Base-by-base conservation (phyloP, 2,113 vertebrate species). In the Pterocles gutturalis region DNA sequence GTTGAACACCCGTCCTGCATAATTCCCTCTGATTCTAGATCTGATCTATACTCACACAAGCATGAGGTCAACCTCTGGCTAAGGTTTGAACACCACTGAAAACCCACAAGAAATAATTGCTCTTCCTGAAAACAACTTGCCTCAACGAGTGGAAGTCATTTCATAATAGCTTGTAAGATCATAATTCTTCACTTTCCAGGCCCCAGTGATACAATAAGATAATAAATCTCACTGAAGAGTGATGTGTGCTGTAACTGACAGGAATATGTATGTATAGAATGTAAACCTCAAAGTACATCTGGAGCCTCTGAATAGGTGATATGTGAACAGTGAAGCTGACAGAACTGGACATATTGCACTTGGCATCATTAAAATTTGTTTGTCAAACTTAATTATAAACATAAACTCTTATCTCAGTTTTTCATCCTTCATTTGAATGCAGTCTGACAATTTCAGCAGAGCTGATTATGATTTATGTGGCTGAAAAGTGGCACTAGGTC, bases 51-150 rank as follows among this genome's bases (percentile, higher is more conserved):
- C 21, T 67, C 70, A 38, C 72, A 80, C 6, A 46, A 83, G 24
- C 26, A 58, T 12, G 31, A 90, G 64, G 13, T 24, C 76, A 92
- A 54, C 34, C 65, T 72, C 71, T 88, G 76, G 60, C 60, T 92
- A 73, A 78, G 46, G 13, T 84, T 55, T 90, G 64, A 71, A 87
- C 48, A 51, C n/a, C 76, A 57, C 38, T 67, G 84, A 67, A 93
- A 96, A 77, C 67, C 58, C 82, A 73, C 78, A 80, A 92, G 29
- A 90, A 90, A 81, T 75, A 90, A 84, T 78, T 87, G n/a, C 26
- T 75, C 53, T 92, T 91, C 70, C 57, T 87, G 69, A 5, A 88
- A 94, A 94, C 31, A 70, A 55, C 83, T 94, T 92, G 72, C 41
- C 80, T 60, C 22, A 53, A 34, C 5, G 0, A 83, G 60, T 84